Percentiles rank a stretch among this genome's conserved stretches.
Evolutionary conservation across 2,888 invertebrate species (phyloP).

Genomic region (Cheiracanthium punctorium): DNA sequence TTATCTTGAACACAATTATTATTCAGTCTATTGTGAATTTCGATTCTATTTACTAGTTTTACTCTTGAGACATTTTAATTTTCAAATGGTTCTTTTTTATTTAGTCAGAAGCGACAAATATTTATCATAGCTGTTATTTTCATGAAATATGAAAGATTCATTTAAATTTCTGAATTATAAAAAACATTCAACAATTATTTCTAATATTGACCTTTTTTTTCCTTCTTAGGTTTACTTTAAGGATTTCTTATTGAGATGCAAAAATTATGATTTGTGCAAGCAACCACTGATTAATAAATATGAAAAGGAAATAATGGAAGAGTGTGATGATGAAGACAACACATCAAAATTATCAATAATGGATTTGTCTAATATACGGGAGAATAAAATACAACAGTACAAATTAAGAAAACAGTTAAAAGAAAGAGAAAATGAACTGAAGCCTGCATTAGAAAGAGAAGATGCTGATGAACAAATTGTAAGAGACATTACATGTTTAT

Average conservation of each 20-base stretch:
- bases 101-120: no score
- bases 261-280: constrained; percentile 83
- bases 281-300: background rate
- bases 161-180: background rate
- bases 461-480: constrained; percentile 53
- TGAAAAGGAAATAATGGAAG: constrained; percentile 26
- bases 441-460: constrained; percentile 74
- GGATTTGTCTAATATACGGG: constrained; percentile 77
- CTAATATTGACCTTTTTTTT: background rate
- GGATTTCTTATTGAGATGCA: constrained; percentile 89
- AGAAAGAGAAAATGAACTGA: constrained; percentile 82
- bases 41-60: no score
- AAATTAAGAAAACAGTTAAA: constrained; percentile 88
- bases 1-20: no score
- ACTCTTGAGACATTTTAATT: no score
- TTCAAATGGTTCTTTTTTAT: no score
- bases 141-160: background rate
- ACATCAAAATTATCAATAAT: background rate
- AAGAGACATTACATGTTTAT: background rate
- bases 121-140: background rate
- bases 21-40: no score
- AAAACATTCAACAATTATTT: no score
- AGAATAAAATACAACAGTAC: constrained; percentile 86
- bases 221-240: constrained; percentile 82
- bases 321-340: background rate